Percentiles rank a stretch among this genome's conserved stretches.
phyloP scores from a whole-genome alignment of 2,888 invertebrate species.

The Coleophora flavipennella region DNA sequence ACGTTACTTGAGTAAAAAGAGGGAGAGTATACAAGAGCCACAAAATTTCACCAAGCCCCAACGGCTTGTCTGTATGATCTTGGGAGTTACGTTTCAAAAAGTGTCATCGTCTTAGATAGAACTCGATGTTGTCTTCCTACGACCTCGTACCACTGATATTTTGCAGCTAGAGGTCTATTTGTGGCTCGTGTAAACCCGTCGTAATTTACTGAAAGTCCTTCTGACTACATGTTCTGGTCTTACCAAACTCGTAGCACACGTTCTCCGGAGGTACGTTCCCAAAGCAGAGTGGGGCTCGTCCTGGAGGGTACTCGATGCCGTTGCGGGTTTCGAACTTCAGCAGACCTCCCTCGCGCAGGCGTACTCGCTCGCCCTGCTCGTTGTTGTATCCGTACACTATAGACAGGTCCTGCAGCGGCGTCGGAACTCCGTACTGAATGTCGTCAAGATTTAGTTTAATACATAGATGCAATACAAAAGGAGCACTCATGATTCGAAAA shows the following conservation, averaged over 20 bases:
- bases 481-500: neutral
- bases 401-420: conserved; percentile 30
- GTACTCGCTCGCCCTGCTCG: conserved; percentile 8
- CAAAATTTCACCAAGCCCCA: no score
- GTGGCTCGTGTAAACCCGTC: no score
- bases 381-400: conserved; percentile 22
- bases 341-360: conserved; percentile 21
- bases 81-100: no score
- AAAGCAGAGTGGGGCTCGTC: conserved; percentile 18
- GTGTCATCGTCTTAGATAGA: no score
- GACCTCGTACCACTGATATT: no score
- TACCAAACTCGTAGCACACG: conserved; percentile 2
- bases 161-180: no score
- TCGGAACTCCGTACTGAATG: conserved; percentile 23
- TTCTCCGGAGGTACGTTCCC: conserved; percentile 29
- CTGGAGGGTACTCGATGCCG: conserved; percentile 26
- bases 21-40: no score
- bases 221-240: neutral
- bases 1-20: no score
- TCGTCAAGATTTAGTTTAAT: neutral
- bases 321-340: conserved; percentile 19
- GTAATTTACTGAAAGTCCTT: neutral
- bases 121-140: no score
- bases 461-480: neutral
- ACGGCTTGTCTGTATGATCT: no score